phyloP scores from a whole-genome alignment of 2,113 vertebrate genomes.

The Spilogale gracilis region DNA sequence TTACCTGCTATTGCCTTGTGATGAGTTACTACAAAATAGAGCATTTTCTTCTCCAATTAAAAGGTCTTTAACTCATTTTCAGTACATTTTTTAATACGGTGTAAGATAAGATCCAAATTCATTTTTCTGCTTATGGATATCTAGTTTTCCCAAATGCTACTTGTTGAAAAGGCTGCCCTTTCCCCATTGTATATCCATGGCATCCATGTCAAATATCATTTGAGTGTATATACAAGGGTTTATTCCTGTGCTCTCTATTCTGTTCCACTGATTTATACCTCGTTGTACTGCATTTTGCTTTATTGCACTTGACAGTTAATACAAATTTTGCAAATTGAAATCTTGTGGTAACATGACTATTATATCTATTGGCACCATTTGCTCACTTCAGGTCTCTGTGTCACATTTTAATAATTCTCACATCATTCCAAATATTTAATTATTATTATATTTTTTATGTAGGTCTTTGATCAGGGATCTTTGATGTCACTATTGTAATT shows the following conservation, averaged over 20 bases:
- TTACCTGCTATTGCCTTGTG: constrained; percentile 86
- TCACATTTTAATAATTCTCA: background rate
- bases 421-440: background rate
- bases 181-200: background rate
- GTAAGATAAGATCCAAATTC: background rate
- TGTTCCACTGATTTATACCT: background rate
- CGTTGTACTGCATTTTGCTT: background rate
- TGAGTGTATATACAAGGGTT: background rate
- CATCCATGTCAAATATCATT: background rate
- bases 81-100: background rate
- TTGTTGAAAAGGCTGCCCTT: background rate
- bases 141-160: background rate
- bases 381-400: background rate
- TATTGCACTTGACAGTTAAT: background rate
- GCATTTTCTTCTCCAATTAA: constrained; percentile 83
- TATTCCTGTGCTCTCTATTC: background rate
- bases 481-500: background rate
- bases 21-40: constrained; percentile 87
- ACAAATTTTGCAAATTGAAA: background rate
- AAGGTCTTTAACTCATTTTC: constrained; percentile 26
- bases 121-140: background rate
- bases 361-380: background rate
- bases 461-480: background rate
- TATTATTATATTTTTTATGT: background rate
- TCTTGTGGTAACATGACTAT: background rate